These are phyloP conservation scores for Marasmarcha lunaedactyla DNA, from an alignment of 2,888 invertebrate species.

Conservation along the genomic window DNA sequence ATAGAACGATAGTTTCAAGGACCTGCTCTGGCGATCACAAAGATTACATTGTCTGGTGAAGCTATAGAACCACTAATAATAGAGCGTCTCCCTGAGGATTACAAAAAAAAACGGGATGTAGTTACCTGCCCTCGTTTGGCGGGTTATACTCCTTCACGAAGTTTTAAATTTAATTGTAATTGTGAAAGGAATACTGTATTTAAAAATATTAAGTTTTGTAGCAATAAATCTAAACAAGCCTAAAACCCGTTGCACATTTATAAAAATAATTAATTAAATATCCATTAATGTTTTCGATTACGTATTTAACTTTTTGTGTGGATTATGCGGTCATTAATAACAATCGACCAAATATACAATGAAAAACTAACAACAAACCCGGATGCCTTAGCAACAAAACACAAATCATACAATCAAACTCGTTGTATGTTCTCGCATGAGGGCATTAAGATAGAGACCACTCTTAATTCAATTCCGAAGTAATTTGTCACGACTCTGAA, in stretches of 20 bases:
- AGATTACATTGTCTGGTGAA: constrained; percentile 21
- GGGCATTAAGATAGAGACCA: no score
- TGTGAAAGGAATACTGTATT: no score
- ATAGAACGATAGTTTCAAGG: neutral
- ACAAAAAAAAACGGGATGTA: constrained; percentile 51
- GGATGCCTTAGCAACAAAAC: constrained; percentile 61
- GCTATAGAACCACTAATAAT: constrained; percentile 25
- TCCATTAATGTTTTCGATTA: neutral
- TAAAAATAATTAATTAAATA: no score
- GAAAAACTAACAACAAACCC: constrained; percentile 33
- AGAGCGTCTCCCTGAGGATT: constrained; percentile 23
- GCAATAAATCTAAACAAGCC: no score
- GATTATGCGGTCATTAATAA: neutral
- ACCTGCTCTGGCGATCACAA: constrained; percentile 2
- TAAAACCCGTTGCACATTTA: no score
- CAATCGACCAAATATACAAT: constrained; percentile 20
- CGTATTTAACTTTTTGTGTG: neutral
- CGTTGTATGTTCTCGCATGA: constrained; percentile 23
- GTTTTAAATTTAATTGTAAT: neutral
- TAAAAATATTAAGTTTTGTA: neutral
- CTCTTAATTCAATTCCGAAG: no score
- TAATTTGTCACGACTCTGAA: neutral
- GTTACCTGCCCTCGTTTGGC: constrained; percentile 42
- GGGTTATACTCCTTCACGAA: no score
- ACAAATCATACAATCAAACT: constrained; percentile 54